These are phyloP conservation scores for Pecten maximus DNA, from an alignment of 2,888 invertebrate species.

Conservation along the genomic window DNA sequence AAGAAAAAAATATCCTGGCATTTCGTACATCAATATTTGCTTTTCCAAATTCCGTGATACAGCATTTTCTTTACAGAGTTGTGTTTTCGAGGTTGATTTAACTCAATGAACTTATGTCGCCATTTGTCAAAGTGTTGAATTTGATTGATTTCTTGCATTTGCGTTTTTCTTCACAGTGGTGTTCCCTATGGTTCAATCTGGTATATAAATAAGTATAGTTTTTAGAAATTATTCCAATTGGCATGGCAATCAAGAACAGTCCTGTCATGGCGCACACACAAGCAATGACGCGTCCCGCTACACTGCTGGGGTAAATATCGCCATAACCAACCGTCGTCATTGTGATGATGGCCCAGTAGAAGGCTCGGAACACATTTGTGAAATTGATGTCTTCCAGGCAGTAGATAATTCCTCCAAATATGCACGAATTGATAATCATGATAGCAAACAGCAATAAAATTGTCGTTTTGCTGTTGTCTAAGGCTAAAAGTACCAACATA, in stretches of 20 bases:
- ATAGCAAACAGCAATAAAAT: background rate
- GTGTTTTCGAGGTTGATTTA: background rate
- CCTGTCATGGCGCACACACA: background rate
- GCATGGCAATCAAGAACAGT: background rate
- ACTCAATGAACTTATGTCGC: background rate
- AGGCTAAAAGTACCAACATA: background rate
- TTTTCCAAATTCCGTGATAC: no score
- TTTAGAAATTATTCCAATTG: background rate
- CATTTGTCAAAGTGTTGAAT: background rate
- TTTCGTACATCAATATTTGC: no score
- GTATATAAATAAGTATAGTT: background rate
- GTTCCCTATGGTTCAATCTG: background rate
- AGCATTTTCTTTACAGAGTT: background rate
- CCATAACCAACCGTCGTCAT: background rate
- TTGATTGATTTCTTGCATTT: background rate
- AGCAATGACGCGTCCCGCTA: background rate
- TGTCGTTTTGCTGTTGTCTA: background rate
- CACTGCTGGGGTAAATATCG: background rate
- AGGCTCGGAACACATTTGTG: background rate
- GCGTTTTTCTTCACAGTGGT: background rate
- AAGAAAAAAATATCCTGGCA: no score
- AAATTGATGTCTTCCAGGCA: background rate
- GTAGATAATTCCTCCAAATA: background rate
- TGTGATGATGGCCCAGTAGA: background rate
- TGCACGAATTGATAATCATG: background rate